phyloP scores from a whole-genome alignment of 2,113 vertebrate genomes.

The Zingel zingel region DNA sequence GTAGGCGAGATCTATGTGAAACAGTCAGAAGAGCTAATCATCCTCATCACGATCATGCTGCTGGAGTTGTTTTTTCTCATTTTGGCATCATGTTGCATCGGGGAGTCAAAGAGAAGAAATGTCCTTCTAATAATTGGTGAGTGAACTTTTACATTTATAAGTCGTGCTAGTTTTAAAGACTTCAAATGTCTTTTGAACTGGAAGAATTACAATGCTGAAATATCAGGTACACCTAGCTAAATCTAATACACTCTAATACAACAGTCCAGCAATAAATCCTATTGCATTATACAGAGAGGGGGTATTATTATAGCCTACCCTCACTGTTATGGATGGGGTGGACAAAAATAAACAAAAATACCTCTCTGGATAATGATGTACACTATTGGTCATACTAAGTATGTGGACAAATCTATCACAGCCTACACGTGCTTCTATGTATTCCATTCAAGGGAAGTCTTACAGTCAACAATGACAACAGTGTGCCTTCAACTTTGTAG shows the following conservation, averaged over 20 bases:
- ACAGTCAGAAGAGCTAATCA: neutral
- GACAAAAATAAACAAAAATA: neutral
- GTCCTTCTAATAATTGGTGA: conserved; percentile 86
- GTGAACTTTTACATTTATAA: conserved; percentile 7
- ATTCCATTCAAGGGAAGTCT: neutral
- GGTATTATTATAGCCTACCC: neutral
- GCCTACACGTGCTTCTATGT: neutral
- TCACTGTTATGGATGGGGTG: neutral
- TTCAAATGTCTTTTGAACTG: neutral
- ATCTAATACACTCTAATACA: neutral
- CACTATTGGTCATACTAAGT: neutral
- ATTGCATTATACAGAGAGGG: neutral
- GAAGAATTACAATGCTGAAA: neutral
- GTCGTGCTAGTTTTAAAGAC: neutral
- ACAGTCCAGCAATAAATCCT: neutral
- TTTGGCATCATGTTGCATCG: conserved; percentile 20
- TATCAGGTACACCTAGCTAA: neutral
- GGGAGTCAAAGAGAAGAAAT: conserved; percentile 72
- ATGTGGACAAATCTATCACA: neutral
- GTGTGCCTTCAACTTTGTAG: neutral
- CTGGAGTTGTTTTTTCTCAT: conserved; percentile 21
- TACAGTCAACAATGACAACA: neutral
- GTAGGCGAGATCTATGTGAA: fast-evolving
- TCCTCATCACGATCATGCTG: conserved; percentile 23
- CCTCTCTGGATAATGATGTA: neutral